phyloP scores from a whole-genome alignment of 2,888 invertebrate genomes.

The Drosophila putrida region DNA sequence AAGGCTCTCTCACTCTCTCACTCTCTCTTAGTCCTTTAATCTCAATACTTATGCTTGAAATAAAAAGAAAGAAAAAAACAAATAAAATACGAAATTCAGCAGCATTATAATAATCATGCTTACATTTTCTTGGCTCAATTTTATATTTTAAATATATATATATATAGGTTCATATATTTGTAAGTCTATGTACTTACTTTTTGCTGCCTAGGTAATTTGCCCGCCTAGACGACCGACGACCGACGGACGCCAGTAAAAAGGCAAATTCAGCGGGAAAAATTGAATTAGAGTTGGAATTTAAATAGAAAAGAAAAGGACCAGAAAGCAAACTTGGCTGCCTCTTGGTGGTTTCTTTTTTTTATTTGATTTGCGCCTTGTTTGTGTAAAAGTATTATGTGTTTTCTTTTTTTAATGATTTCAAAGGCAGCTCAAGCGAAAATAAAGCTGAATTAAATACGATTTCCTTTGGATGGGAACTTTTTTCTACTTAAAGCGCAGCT shows the following conservation, averaged over 20 bases:
- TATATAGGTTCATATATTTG: conserved; percentile 19
- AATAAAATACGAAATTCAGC: conserved; percentile 33
- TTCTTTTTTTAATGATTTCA: conserved; percentile 67
- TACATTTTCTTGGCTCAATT: conserved; percentile 54
- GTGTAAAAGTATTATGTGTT: conserved; percentile 38
- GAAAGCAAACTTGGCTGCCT: conserved; percentile 9
- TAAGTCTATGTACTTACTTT: conserved; percentile 31
- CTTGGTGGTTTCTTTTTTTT: conserved; percentile 19
- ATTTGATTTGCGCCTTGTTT: conserved; percentile 43
- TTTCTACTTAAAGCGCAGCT: conserved; percentile 5
- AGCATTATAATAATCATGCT: conserved; percentile 67
- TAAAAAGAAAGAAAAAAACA: conserved; percentile 16
- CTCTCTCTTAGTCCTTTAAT: conserved; percentile 2
- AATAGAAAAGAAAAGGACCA: conserved; percentile 50
- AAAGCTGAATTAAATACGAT: conserved; percentile 13
- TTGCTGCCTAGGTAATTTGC: conserved; percentile 49
- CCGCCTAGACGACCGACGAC: conserved; percentile 37
- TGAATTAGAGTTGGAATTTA: conserved; percentile 75
- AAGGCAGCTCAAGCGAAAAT: conserved; percentile 36
- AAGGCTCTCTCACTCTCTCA: background rate
- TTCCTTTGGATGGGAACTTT: background rate
- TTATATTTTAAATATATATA: conserved; percentile 28
- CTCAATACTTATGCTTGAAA: conserved; percentile 36
- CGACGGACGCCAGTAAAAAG: conserved; percentile 35
- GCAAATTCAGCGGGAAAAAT: conserved; percentile 73